Conservation (phyloP, 2,888 invertebrate species). For the Isotomurus palustris region DNA sequence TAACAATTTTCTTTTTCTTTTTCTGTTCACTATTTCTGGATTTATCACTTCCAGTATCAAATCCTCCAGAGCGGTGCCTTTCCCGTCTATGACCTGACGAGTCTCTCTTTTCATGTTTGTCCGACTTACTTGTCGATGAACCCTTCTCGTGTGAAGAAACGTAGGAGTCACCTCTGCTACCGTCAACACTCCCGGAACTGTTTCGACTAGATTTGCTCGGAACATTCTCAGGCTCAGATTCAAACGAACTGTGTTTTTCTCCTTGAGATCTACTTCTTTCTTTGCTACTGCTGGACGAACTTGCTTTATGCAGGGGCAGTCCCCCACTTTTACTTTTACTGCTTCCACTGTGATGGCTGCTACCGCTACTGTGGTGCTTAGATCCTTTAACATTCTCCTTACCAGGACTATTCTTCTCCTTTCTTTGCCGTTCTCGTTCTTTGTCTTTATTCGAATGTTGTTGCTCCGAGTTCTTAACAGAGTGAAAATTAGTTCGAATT, state of each 20-base stretch:
- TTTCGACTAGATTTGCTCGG: neutral
- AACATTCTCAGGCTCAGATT: neutral
- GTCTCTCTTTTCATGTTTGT: slow-evolving; percentile 31
- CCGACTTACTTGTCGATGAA: no score
- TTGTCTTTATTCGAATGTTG: slow-evolving; percentile 31
- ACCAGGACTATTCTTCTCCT: slow-evolving; percentile 27
- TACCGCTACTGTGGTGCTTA: neutral
- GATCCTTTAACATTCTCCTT: slow-evolving; percentile 10
- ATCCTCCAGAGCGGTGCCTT: slow-evolving; percentile 45
- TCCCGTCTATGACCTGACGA: slow-evolving; percentile 39
- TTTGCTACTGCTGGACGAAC: slow-evolving; percentile 48
- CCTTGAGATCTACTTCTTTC: slow-evolving; percentile 44
- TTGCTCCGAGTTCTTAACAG: slow-evolving; percentile 19
- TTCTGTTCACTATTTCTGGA: slow-evolving; percentile 41
- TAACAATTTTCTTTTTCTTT: slow-evolving; percentile 41
- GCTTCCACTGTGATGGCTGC: slow-evolving; percentile 19
- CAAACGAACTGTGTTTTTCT: slow-evolving; percentile 2
- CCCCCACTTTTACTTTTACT: slow-evolving; percentile 47
- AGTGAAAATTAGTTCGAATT: slow-evolving; percentile 35
- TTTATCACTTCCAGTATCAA: slow-evolving; percentile 49
- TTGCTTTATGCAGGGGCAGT: no score
- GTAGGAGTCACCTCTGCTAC: neutral
- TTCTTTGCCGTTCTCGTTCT: slow-evolving; percentile 31
- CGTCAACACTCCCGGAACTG: neutral
- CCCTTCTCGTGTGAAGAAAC: neutral